Conservation (phyloP, 2,888 invertebrate species). For the Pedicia rivosa region DNA sequence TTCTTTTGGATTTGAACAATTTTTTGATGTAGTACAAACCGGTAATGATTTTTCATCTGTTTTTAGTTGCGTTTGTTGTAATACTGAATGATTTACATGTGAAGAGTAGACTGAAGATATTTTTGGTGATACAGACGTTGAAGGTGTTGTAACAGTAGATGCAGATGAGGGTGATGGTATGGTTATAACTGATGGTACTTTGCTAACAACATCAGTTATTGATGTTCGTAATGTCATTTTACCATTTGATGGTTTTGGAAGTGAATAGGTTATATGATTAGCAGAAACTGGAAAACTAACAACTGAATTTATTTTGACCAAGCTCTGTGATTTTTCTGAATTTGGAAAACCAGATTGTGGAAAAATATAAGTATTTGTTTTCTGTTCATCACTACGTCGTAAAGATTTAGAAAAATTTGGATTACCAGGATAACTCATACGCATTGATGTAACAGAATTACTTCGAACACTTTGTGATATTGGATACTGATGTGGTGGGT, state of each 20-base stretch:
- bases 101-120: background rate
- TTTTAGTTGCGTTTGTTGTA: background rate
- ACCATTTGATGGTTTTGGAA: conserved; percentile 25
- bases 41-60: conserved; percentile 22
- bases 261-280: conserved; percentile 27
- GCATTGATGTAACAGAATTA: conserved; percentile 4
- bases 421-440: conserved; percentile 5
- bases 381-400: conserved; percentile 17
- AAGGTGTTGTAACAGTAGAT: conserved; percentile 10
- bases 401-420: conserved; percentile 15
- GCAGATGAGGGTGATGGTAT: conserved; percentile 21
- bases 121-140: conserved; percentile 8
- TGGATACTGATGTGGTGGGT: conserved; percentile 8
- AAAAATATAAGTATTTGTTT: conserved; percentile 12
- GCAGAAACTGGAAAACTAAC: conserved; percentile 29
- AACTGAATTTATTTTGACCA: conserved; percentile 27
- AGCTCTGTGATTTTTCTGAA: conserved; percentile 14
- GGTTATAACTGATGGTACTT: conserved; percentile 30
- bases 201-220: conserved; percentile 29
- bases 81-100: background rate
- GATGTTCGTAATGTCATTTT: conserved; percentile 29
- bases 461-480: background rate
- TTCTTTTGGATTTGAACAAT: conserved; percentile 30
- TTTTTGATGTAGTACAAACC: conserved; percentile 31
- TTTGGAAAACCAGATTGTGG: conserved; percentile 10